A percentile compares a stretch with the other conserved stretches of the same genome.
Evolutionary conservation across 2,113 vertebrate genomes (phyloP).

Genomic region (Erinaceus europaeus): DNA sequence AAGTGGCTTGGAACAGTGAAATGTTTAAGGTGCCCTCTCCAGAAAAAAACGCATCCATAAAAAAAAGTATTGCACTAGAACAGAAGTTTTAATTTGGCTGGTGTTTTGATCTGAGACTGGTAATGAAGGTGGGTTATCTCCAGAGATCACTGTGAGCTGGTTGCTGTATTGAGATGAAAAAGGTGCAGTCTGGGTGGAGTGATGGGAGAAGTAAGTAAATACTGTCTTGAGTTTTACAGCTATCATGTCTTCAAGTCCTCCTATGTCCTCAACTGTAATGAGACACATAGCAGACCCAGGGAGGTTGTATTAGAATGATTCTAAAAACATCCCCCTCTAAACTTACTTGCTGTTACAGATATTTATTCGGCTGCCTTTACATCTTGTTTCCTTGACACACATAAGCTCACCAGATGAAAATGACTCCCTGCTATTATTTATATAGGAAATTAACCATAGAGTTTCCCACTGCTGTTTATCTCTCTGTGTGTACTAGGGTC

Average conservation of each 20-base stretch:
- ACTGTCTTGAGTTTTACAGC: neutral
- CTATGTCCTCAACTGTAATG: neutral
- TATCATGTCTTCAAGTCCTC: neutral
- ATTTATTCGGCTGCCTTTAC: neutral
- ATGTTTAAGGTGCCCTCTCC: no score
- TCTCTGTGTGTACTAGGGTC: conserved; percentile 35
- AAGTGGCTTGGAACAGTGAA: no score
- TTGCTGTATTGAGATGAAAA: neutral
- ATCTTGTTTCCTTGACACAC: neutral
- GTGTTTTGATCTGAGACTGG: neutral
- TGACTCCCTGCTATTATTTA: conserved; percentile 38
- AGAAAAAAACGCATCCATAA: no score
- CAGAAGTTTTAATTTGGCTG: neutral
- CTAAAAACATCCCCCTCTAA: neutral
- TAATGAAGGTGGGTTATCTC: neutral
- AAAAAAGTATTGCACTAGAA: neutral
- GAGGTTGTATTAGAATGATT: neutral
- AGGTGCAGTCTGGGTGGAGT: neutral
- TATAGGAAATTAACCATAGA: conserved; percentile 12
- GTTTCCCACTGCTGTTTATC: conserved; percentile 12
- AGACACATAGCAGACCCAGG: neutral
- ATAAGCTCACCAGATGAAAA: neutral
- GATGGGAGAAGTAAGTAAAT: neutral
- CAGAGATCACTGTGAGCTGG: neutral
- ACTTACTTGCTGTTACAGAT: neutral